Evolutionary conservation across 2,113 vertebrate genomes (phyloP).

Genomic region (Leiothrix lutea): DNA sequence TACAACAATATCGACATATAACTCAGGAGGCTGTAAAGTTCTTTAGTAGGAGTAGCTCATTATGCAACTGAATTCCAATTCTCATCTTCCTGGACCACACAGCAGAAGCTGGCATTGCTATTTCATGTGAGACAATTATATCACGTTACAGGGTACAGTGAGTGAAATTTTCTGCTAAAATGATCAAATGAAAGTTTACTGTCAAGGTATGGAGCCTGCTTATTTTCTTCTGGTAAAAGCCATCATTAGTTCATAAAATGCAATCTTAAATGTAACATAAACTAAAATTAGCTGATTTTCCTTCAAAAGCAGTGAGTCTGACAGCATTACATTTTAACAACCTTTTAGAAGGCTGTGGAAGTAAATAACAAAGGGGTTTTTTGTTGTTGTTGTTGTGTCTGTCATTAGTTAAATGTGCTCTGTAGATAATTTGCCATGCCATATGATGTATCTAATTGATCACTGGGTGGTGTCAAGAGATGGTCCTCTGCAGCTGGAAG

Average conservation of each 20-base stretch:
- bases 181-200: conserved; percentile 27
- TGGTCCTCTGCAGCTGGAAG: neutral
- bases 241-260: conserved; percentile 32
- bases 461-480: neutral
- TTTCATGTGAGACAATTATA: conserved; percentile 15
- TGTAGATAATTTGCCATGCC: neutral
- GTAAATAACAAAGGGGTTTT: neutral
- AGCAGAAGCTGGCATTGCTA: neutral
- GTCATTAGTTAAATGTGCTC: neutral
- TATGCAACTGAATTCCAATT: neutral
- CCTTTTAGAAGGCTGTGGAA: neutral
- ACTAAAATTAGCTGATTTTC: neutral
- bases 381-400: neutral
- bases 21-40: neutral
- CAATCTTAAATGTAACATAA: neutral
- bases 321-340: neutral
- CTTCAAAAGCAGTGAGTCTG: neutral
- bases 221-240: conserved; percentile 14
- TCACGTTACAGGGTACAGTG: neutral
- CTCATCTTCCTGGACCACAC: neutral
- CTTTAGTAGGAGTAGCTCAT: neutral
- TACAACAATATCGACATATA: neutral
- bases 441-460: neutral
- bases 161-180: conserved; percentile 28
- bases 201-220: neutral